These are phyloP conservation scores for Caranx melampygus DNA, from an alignment of 2,113 vertebrate species.

Conservation along the genomic window DNA sequence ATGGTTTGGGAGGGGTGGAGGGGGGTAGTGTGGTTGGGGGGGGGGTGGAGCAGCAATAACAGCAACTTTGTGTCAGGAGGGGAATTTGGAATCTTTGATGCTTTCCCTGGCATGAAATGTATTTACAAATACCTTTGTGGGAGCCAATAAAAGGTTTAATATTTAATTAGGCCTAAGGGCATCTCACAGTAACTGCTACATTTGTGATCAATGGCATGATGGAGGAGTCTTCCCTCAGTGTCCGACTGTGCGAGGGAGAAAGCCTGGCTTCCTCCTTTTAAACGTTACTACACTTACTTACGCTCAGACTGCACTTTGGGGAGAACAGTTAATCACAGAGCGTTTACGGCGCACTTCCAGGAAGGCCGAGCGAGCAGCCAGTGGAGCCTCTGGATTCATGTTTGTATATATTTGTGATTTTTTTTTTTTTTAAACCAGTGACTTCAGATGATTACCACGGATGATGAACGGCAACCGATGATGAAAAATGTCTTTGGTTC, in stretches of 20 bases:
- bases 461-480: slow-evolving; percentile 55
- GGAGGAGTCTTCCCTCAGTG: slow-evolving; percentile 59
- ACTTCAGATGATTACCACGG: slow-evolving; percentile 61
- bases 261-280: slow-evolving; percentile 59
- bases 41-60: slow-evolving; percentile 71
- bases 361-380: slow-evolving; percentile 20
- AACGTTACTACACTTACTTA: slow-evolving; percentile 52
- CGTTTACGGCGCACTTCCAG: slow-evolving; percentile 37
- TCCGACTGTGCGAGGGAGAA: slow-evolving; percentile 53
- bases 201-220: slow-evolving; percentile 76
- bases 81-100: slow-evolving; percentile 78
- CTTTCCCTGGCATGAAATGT: slow-evolving; percentile 77
- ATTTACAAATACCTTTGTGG: slow-evolving; percentile 83
- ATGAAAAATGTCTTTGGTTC: slow-evolving; percentile 68
- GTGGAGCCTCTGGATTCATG: slow-evolving; percentile 24
- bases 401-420: slow-evolving; percentile 46
- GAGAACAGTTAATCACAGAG: slow-evolving; percentile 48
- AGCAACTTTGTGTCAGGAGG: slow-evolving; percentile 73
- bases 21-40: slow-evolving; percentile 19
- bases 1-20: slow-evolving; percentile 65
- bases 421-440: slow-evolving; percentile 5
- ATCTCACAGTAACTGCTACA: slow-evolving; percentile 60
- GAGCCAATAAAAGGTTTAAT: slow-evolving; percentile 82
- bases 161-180: slow-evolving; percentile 83
- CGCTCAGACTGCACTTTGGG: slow-evolving; percentile 33